Evolutionary conservation across 2,797 vertebrate species (phyloP), one percentile per base, ranked within the genome.

Genomic region (Periophthalmus magnuspinnatus): DNA sequence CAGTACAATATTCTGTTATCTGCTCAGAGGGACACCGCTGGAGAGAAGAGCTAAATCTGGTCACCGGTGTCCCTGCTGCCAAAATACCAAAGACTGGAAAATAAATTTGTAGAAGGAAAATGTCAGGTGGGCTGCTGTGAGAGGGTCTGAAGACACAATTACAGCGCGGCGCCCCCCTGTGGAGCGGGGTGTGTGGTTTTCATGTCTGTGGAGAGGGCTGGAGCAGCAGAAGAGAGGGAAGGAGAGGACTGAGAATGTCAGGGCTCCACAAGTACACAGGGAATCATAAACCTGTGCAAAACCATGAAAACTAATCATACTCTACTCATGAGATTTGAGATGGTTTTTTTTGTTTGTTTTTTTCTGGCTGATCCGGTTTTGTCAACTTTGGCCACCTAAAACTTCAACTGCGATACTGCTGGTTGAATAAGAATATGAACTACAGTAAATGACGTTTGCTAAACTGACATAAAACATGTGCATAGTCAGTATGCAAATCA

Each of bases 51-150:
- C 71, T 81, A 80, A 76, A 86, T 86, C 80, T 86, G 84, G 82
- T 80, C 79, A 79, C 71, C 80, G 87, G 80, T 81, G 82, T 81
- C 84, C 82, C 75, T 36, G 77, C 84, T 81, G 78, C 82, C 81
- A 90, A 92, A 92, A 92, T 85, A 91, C 82, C 89, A 89, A 84
- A 89, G 82, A 91, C 84, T 85, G 86, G 87, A 90, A 91, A 91
- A 90, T 89, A 88, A 81, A 89, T 90, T 91, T 78, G 74, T 60
- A 67, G 81, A 84, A 85, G 89, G 78, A 70, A 85, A 90, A 89
- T 90, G 88, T 89, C 90, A 89, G 83, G 77, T 81, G 71, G 59
- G 84, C 86, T 90, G 90, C 88, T 92, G 90, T 86, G 90, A 85
- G 71, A 48, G 84, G 82, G 87, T 86, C 86, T 91, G 88, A 87